Evolutionary conservation across 2,888 invertebrate species (phyloP).

Genomic region (Caenorhabditis zanzibari): DNA sequence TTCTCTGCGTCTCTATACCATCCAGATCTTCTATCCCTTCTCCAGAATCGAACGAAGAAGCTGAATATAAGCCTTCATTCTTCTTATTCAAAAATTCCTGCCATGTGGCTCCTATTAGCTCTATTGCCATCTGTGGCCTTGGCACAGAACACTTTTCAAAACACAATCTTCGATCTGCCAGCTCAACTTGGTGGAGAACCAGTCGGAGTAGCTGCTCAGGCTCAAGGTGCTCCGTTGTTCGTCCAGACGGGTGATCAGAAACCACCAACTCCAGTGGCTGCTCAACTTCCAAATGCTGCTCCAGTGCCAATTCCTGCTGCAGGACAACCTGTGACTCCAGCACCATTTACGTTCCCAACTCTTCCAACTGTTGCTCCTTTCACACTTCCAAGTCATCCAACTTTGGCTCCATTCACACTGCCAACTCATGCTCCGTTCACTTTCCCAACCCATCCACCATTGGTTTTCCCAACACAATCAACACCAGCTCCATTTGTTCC

Average conservation of each 20-base stretch:
- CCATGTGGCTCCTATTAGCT: conserved; percentile 26
- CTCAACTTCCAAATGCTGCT: conserved; percentile 23
- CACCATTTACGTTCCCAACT: conserved; percentile 56
- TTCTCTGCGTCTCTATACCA: conserved; percentile 41
- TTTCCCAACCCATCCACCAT: conserved; percentile 69
- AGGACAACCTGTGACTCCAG: conserved; percentile 38
- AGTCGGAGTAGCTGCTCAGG: conserved; percentile 57
- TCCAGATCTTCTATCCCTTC: conserved; percentile 16
- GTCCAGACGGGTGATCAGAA: conserved; percentile 47
- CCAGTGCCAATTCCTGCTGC: conserved; percentile 3
- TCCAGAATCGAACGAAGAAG: conserved; percentile 37
- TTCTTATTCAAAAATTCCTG: conserved; percentile 18
- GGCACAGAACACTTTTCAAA: conserved; percentile 58
- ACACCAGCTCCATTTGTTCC: conserved; percentile 59
- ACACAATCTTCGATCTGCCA: conserved; percentile 65
- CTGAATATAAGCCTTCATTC: conserved; percentile 38
- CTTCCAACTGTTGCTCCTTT: conserved; percentile 64
- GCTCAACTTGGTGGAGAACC: conserved; percentile 63
- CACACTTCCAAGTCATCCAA: conserved; percentile 66
- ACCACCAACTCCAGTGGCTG: conserved; percentile 33
- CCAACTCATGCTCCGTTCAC: conserved; percentile 67
- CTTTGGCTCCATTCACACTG: conserved; percentile 64
- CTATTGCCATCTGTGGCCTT: conserved; percentile 24
- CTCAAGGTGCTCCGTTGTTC: conserved; percentile 54
- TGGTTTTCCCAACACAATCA: conserved; percentile 57